A percentile compares a stretch with the other conserved stretches of the same genome.
phyloP scores from a whole-genome alignment of 2,113 vertebrate genomes.

The Phyllostomus discolor region DNA sequence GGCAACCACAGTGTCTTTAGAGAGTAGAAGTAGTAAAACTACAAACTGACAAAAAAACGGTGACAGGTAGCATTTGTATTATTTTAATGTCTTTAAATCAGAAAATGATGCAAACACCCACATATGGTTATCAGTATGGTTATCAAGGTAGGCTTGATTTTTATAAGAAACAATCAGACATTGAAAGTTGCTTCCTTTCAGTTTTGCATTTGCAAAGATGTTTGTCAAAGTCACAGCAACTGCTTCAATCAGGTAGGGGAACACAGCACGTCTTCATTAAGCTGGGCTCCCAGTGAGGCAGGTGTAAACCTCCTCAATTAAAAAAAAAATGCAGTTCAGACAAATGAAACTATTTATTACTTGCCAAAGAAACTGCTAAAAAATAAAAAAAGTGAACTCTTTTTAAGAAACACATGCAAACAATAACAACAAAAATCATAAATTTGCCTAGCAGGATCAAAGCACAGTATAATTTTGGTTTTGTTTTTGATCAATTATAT shows the following conservation, averaged over 20 bases:
- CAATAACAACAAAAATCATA: neutral
- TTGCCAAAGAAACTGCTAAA: neutral
- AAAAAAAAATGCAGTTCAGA: neutral
- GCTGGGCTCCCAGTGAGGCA: neutral
- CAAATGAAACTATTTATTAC: neutral
- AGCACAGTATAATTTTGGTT: neutral
- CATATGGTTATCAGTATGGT: neutral
- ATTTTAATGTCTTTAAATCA: neutral
- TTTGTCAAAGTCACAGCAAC: neutral
- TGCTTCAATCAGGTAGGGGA: neutral
- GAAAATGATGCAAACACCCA: neutral
- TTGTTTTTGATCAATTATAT: neutral
- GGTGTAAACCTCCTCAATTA: neutral
- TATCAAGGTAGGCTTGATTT: neutral
- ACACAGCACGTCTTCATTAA: neutral
- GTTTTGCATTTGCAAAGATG: neutral
- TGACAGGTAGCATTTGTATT: neutral
- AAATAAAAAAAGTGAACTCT: neutral
- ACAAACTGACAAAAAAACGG: neutral
- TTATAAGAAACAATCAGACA: neutral
- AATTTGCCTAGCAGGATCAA: neutral
- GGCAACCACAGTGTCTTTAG: neutral
- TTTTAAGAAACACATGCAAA: neutral
- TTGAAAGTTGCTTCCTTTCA: neutral
- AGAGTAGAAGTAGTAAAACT: neutral